Percentiles rank a stretch among this genome's conserved stretches.
Evolutionary conservation across 2,797 vertebrate species (phyloP).

Genomic region (Prunella strophiata): DNA sequence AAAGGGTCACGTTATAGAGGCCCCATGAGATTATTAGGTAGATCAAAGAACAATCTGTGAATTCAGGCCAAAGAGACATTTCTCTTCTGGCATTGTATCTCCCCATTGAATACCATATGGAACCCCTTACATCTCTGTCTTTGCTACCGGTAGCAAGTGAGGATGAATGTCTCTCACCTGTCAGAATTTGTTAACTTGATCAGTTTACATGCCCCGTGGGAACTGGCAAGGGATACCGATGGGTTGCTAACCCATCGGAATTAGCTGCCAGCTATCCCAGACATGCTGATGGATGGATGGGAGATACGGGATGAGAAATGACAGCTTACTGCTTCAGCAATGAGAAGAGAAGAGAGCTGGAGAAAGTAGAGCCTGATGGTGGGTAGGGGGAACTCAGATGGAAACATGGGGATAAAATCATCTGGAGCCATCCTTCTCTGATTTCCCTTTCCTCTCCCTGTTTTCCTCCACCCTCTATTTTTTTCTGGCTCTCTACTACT

Average conservation of each 20-base stretch:
- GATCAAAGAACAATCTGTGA: background rate
- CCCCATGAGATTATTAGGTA: background rate
- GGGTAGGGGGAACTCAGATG: background rate
- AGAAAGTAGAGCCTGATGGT: background rate
- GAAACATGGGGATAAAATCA: background rate
- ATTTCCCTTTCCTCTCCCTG: background rate
- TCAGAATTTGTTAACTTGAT: slow-evolving; percentile 33
- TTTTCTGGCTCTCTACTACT: background rate
- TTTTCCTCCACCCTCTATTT: background rate
- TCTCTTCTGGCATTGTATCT: background rate
- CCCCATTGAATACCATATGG: slow-evolving; percentile 1
- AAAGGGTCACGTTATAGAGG: background rate
- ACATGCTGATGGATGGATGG: background rate
- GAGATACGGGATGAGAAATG: background rate
- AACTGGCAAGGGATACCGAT: background rate
- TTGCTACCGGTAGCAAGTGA: background rate
- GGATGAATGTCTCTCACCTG: slow-evolving; percentile 21
- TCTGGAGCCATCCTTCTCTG: background rate
- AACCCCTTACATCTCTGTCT: background rate
- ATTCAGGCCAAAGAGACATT: background rate
- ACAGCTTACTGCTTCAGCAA: slow-evolving; percentile 2
- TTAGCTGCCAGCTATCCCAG: slow-evolving; percentile 19
- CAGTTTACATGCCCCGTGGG: background rate
- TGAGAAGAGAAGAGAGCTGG: background rate
- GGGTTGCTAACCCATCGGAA: background rate